Conservation (phyloP, 2,888 invertebrate genomes). For the Sthenelais limicola region DNA sequence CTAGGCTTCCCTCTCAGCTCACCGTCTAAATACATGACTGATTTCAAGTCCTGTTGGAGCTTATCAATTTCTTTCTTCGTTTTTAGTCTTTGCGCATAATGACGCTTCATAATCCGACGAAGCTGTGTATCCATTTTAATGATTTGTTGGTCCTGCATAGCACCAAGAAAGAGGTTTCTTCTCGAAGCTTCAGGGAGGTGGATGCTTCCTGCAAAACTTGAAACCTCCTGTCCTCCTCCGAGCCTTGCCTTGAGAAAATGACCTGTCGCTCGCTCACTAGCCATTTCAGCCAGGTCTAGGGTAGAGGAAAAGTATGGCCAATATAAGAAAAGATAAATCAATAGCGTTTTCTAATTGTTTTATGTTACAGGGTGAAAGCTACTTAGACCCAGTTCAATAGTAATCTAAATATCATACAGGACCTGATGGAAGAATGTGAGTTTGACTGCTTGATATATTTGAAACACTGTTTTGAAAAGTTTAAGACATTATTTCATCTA, state of each 20-base stretch:
- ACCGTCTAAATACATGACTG: constrained; percentile 1
- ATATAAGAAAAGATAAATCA: too few relatives aligned
- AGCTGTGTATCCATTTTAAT: neutral
- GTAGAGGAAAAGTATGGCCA: too few relatives aligned
- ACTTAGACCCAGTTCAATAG: too few relatives aligned
- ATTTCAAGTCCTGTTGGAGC: constrained; percentile 1
- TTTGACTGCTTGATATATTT: too few relatives aligned
- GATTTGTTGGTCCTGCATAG: neutral
- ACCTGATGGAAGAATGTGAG: too few relatives aligned
- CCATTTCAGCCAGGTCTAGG: too few relatives aligned
- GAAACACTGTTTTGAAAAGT: too few relatives aligned
- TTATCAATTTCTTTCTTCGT: neutral
- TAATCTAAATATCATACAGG: too few relatives aligned
- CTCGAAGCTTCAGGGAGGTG: constrained; percentile 11
- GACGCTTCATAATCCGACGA: neutral
- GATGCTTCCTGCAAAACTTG: neutral
- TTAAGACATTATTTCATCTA: too few relatives aligned
- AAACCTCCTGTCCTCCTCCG: constrained; percentile 11
- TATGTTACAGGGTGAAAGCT: too few relatives aligned
- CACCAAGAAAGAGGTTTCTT: neutral
- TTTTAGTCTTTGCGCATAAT: neutral
- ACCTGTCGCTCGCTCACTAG: constrained; percentile 2
- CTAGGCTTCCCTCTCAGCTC: constrained; percentile 1
- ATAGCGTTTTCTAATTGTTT: too few relatives aligned
- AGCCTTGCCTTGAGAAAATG: neutral